Evolutionary conservation across 2,113 vertebrate genomes (phyloP), one percentile per base, ranked within the genome.

Genomic region (Scortum barcoo): DNA sequence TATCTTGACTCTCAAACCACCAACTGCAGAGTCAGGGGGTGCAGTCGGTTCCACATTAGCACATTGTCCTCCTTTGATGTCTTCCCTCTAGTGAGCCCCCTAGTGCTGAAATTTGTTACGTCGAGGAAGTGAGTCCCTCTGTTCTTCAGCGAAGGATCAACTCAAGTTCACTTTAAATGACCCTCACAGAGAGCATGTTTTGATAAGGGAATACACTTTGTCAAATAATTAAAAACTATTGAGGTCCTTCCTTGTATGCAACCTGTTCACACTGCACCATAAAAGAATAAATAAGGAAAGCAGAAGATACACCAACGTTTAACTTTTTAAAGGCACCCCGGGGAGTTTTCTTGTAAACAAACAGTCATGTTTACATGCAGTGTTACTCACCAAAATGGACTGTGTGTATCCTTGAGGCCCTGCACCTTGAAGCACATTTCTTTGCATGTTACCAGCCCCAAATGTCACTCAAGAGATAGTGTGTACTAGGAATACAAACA

Each of bases 21-120:
- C 80, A 42, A 83, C 83, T 86, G 80, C 84, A 67, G 28, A 86
- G 81, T 80, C 60, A 36, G 51, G 57, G 66, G 54, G 51, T 83
- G 78, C 76, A 81, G 78, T 76, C 61, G 4, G 84, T 86, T 91
- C 84, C 82, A 88, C 87, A 81, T 90, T 84, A 86, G 81, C 73
- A 82, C 60, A 80, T 82, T 86, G 90, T 80, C 78, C 62, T 80
- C 77, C 84, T 88, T 93, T 93, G 87, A 92, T 87, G 90, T 93
- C 80, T 48, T 22, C 53, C 89, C 75, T 67, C 67, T 54, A 79
- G 86, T 50, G 73, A 79, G 81, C 63, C 89, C 86, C 72, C 81
- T 56, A 77, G 87, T 83, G 81, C 78, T 56, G 28, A 24, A 81
- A 86, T 84, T 78, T 53, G 73, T 74, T 76, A 86, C 71, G 26